Percentiles rank a stretch among this genome's conserved stretches.
Conservation (phyloP, 2,888 invertebrate species). For the Apeira syringaria region DNA sequence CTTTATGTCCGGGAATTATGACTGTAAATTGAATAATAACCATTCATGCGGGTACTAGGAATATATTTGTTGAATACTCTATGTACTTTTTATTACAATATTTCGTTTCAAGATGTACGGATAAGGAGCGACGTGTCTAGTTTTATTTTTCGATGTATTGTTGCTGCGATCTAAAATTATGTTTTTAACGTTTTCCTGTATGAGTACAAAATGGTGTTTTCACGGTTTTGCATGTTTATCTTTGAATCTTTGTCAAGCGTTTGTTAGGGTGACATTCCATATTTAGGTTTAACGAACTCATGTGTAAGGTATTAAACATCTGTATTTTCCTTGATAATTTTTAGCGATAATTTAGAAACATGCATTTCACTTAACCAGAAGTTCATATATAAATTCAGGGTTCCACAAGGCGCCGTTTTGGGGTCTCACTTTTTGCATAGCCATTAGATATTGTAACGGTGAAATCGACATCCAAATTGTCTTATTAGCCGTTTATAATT, state of each 20-base stretch:
- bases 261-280: slow-evolving; percentile 12
- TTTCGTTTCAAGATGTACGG: slow-evolving; percentile 65
- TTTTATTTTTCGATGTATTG: slow-evolving; percentile 63
- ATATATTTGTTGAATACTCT: slow-evolving; percentile 38
- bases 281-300: slow-evolving; percentile 19
- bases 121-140: slow-evolving; percentile 63
- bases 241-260: slow-evolving; percentile 40
- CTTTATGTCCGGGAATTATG: slow-evolving; percentile 52
- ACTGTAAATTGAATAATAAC: slow-evolving; percentile 41
- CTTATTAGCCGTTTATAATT: slow-evolving; percentile 43
- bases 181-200: slow-evolving; percentile 64
- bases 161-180: slow-evolving; percentile 57
- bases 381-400: slow-evolving; percentile 16
- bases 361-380: slow-evolving; percentile 1
- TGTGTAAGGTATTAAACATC: slow-evolving; percentile 19
- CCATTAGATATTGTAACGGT: slow-evolving; percentile 31
- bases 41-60: slow-evolving; percentile 28
- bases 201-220: slow-evolving; percentile 50
- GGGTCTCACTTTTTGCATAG: slow-evolving; percentile 25
- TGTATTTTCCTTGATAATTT: slow-evolving; percentile 36
- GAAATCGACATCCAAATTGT: slow-evolving; percentile 35
- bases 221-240: slow-evolving; percentile 50
- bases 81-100: slow-evolving; percentile 71
- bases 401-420: slow-evolving; percentile 30
- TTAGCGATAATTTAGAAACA: slow-evolving; percentile 22